Evolutionary conservation across 2,888 invertebrate species (phyloP).

Genomic region (Hymenopus coronatus): DNA sequence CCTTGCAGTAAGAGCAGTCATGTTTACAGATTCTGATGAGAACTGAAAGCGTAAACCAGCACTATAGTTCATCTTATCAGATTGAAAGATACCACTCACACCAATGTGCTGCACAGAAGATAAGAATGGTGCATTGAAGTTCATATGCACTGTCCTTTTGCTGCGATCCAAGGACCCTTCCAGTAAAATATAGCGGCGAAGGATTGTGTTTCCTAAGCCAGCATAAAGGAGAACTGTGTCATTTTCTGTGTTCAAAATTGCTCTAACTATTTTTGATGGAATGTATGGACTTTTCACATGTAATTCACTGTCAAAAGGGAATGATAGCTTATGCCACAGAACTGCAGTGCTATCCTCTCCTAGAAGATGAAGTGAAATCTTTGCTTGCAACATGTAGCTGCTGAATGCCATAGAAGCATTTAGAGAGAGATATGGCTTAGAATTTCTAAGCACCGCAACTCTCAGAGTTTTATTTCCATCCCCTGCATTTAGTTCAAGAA

Average conservation of each 20-base stretch:
- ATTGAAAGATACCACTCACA: slow-evolving; percentile 15
- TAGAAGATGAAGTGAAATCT: slow-evolving; percentile 7
- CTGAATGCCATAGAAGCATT: neutral
- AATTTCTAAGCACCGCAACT: neutral
- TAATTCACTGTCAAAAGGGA: slow-evolving; percentile 25
- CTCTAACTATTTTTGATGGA: slow-evolving; percentile 10
- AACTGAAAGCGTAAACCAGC: neutral
- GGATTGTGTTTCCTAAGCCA: slow-evolving; percentile 6
- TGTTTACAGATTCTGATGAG: neutral
- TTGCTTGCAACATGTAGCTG: neutral
- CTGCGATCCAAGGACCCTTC: slow-evolving; percentile 20
- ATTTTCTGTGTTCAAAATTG: slow-evolving; percentile 6
- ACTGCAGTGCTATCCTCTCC: neutral
- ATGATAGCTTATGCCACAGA: slow-evolving; percentile 5
- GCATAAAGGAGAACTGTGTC: slow-evolving; percentile 9
- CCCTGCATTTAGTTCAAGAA: neutral
- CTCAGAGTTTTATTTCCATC: neutral
- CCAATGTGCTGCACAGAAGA: neutral
- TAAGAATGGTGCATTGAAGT: slow-evolving; percentile 18
- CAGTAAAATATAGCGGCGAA: slow-evolving; percentile 14
- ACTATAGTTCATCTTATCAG: neutral
- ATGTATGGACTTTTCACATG: slow-evolving; percentile 20
- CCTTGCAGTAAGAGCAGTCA: neutral
- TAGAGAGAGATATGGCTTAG: neutral
- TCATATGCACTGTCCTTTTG: slow-evolving; percentile 7